A percentile compares a stretch with the other conserved stretches of the same genome.
phyloP scores from a whole-genome alignment of 2,888 invertebrate genomes.

The Encarsia formosa region DNA sequence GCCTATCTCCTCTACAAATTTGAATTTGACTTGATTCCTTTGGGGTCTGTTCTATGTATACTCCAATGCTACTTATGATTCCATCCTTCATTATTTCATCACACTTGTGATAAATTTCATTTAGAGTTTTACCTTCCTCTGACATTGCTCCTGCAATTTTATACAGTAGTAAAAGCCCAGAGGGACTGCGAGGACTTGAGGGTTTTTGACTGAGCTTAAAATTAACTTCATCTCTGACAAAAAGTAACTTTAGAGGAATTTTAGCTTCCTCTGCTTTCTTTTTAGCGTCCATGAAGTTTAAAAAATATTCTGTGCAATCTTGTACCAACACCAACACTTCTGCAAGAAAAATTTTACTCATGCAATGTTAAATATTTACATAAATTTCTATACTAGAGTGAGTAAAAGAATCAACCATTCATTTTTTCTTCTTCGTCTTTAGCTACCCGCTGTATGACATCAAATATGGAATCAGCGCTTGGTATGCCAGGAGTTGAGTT shows the following conservation, averaged over 20 bases:
- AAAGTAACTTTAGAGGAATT: slow-evolving; percentile 55
- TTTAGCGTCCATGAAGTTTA: slow-evolving; percentile 74
- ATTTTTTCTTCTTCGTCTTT: slow-evolving; percentile 6
- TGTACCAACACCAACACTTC: slow-evolving; percentile 67
- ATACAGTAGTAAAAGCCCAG: slow-evolving; percentile 56
- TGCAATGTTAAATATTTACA: background rate
- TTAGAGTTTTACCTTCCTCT: slow-evolving; percentile 57
- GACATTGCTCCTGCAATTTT: slow-evolving; percentile 77
- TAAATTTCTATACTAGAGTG: no score
- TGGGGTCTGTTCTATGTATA: slow-evolving; percentile 22
- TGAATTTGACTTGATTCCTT: slow-evolving; percentile 3
- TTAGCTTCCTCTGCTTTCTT: slow-evolving; percentile 64
- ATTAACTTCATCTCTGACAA: slow-evolving; percentile 63
- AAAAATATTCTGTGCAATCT: slow-evolving; percentile 69
- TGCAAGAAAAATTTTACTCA: slow-evolving; percentile 35
- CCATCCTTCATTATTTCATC: slow-evolving; percentile 29
- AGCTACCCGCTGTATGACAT: slow-evolving; percentile 31
- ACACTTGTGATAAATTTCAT: slow-evolving; percentile 57
- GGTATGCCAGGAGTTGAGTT: slow-evolving; percentile 29
- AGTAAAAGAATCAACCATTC: no score
- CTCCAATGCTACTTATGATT: slow-evolving; percentile 27
- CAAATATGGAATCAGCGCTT: slow-evolving; percentile 28
- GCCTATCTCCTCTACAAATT: slow-evolving; percentile 18
- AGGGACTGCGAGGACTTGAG: slow-evolving; percentile 49
- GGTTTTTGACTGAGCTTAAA: slow-evolving; percentile 31